These are phyloP conservation scores for Chironomus tentans DNA, from an alignment of 2,888 invertebrate species.

Conservation along the genomic window DNA sequence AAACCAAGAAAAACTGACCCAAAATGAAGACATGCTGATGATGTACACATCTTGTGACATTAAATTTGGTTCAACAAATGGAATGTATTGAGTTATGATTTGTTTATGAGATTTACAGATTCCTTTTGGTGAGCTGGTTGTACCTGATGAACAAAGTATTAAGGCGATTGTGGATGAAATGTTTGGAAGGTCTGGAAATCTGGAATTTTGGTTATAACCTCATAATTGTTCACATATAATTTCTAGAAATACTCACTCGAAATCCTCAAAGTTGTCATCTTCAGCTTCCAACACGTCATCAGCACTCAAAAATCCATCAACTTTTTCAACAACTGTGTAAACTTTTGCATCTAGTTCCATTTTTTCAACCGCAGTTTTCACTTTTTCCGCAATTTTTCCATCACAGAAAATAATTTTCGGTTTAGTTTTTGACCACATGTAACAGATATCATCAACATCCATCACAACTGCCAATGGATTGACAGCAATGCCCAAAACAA, in stretches of 20 bases:
- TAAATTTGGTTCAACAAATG: neutral
- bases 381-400: neutral
- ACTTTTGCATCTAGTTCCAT: neutral
- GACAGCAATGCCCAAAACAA: constrained; percentile 3
- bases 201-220: neutral
- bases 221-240: neutral
- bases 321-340: neutral
- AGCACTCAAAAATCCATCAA: neutral
- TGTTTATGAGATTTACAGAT: neutral
- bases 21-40: neutral
- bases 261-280: neutral
- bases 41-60: neutral
- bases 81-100: neutral
- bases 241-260: too few species aligned
- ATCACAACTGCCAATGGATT: neutral
- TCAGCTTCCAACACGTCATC: neutral
- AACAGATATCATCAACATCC: too few species aligned
- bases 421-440: neutral
- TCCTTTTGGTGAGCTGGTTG: neutral
- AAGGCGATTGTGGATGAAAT: neutral
- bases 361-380: neutral
- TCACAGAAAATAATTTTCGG: constrained; percentile 17
- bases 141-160: neutral
- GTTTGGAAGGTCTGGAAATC: too few species aligned
- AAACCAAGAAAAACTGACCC: neutral